Evolutionary conservation across 1,140 invertebrate genomes (phyloP).

Genomic region (Drosophila persimilis): DNA sequence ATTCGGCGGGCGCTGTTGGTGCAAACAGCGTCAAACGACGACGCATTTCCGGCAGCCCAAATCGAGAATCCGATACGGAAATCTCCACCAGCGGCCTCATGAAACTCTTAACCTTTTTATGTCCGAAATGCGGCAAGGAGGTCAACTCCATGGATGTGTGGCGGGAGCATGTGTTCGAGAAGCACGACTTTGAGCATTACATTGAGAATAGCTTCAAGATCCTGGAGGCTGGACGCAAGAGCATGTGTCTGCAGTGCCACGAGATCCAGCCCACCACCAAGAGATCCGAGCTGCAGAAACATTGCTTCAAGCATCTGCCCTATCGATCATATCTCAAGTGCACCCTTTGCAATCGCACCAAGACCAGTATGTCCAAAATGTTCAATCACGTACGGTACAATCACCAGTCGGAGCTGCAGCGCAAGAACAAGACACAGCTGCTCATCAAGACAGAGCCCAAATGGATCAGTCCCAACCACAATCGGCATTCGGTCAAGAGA

Average conservation of each 20-base stretch:
- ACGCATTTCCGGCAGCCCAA: slow-evolving; percentile 23
- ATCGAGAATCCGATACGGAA: slow-evolving; percentile 38
- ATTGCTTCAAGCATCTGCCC: slow-evolving; percentile 74
- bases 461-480: slow-evolving; percentile 27
- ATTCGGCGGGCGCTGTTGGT: background rate
- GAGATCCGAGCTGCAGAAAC: slow-evolving; percentile 61
- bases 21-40: slow-evolving; percentile 29
- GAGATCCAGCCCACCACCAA: slow-evolving; percentile 55
- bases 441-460: slow-evolving; percentile 59
- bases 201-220: slow-evolving; percentile 73
- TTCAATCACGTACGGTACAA: slow-evolving; percentile 68
- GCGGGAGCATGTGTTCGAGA: slow-evolving; percentile 68
- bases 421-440: slow-evolving; percentile 64
- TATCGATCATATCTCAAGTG: slow-evolving; percentile 74
- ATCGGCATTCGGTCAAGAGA: background rate
- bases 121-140: slow-evolving; percentile 72
- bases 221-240: slow-evolving; percentile 41
- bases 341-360: slow-evolving; percentile 64
- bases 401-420: slow-evolving; percentile 62
- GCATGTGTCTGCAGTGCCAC: slow-evolving; percentile 60
- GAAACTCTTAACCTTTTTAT: slow-evolving; percentile 61
- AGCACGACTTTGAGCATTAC: slow-evolving; percentile 70
- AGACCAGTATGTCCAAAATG: slow-evolving; percentile 75
- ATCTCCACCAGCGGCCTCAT: slow-evolving; percentile 23
- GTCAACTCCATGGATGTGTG: slow-evolving; percentile 60